Conservation (phyloP, 2,888 invertebrate species). For the Candidula unifasciata region DNA sequence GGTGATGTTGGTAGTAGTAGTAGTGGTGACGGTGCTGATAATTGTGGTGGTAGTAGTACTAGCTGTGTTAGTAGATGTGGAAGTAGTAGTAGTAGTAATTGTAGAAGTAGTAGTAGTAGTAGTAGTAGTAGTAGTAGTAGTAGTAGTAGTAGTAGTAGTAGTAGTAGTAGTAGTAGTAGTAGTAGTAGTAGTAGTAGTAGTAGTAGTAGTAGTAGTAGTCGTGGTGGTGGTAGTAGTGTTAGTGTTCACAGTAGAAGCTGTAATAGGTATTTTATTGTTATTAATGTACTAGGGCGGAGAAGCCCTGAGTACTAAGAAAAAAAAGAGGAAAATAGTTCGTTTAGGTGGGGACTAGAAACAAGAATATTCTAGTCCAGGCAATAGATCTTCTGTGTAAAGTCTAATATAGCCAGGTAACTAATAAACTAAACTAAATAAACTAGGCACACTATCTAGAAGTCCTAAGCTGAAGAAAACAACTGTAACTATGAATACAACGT, state of each 20-base stretch:
- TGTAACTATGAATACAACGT: no score
- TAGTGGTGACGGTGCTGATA: slow-evolving; percentile 8
- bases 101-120: slow-evolving; percentile 44
- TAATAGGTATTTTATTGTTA: no score
- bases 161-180: slow-evolving; percentile 25
- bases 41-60: slow-evolving; percentile 17
- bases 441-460: no score
- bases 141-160: slow-evolving; percentile 11
- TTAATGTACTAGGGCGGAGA: no score
- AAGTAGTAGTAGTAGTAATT: slow-evolving; percentile 40
- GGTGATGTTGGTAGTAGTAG: slow-evolving; percentile 34
- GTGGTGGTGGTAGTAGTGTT: slow-evolving; percentile 15
- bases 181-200: slow-evolving; percentile 31
- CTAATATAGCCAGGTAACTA: no score
- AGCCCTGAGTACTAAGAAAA: no score
- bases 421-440: no score
- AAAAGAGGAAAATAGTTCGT: no score
- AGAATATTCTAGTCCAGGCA: no score
- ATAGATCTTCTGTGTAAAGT: no score
- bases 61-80: slow-evolving; percentile 28
- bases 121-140: slow-evolving; percentile 42
- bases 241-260: background rate
- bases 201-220: slow-evolving; percentile 29
- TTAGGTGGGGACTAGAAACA: no score
- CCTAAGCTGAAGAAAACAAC: no score